Percentiles rank a stretch among this genome's conserved stretches.
Evolutionary conservation across 2,113 vertebrate genomes (phyloP).

Genomic region (Aptenodytes forsteri): DNA sequence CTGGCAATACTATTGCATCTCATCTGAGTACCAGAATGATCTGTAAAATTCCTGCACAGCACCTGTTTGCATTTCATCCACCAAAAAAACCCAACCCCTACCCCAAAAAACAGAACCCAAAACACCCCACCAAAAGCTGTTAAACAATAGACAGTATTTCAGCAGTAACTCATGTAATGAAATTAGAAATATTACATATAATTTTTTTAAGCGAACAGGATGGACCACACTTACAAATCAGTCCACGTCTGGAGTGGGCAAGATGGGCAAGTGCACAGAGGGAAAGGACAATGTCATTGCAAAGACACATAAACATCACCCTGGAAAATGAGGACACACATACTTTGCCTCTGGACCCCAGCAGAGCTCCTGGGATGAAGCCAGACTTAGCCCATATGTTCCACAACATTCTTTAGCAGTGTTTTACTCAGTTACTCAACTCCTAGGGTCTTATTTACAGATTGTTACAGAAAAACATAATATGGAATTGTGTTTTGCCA

Average conservation of each 20-base stretch:
- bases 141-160: neutral
- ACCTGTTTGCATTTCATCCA: neutral
- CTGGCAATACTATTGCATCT: neutral
- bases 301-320: neutral
- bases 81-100: neutral
- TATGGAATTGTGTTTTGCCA: neutral
- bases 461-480: neutral
- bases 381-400: neutral
- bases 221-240: neutral
- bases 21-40: neutral
- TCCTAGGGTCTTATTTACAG: neutral
- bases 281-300: neutral
- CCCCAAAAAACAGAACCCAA: neutral
- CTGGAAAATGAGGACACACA: neutral
- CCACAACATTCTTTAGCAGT: neutral
- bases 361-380: neutral
- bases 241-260: neutral
- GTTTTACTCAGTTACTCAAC: neutral
- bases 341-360: neutral
- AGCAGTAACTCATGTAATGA: neutral
- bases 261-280: neutral
- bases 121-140: neutral
- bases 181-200: neutral
- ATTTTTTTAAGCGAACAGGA: neutral
- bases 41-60: neutral